These are phyloP conservation scores for Trididemnum nubilum DNA, from an alignment of 23 tunicate genomes.

Conservation along the genomic window DNA sequence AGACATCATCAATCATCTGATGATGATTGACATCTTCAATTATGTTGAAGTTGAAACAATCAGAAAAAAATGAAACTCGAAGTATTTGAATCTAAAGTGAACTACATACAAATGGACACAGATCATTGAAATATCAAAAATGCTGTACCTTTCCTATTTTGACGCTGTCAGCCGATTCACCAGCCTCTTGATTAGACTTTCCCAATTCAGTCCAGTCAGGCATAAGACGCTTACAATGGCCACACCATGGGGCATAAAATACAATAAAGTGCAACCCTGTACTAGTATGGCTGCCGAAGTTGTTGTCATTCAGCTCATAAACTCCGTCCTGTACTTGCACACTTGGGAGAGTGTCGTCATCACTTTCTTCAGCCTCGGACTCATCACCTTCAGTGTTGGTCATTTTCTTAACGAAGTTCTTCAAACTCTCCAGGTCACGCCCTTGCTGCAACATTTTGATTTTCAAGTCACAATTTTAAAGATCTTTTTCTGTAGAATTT, in stretches of 20 bases:
- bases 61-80: no score
- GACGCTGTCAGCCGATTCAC: constrained; percentile 27
- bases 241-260: constrained; percentile 97
- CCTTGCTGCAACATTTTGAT: no score
- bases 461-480: no score
- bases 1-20: no score
- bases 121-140: no score
- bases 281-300: constrained; percentile 43
- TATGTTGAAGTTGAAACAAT: no score
- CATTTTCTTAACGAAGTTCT: constrained; percentile 12
- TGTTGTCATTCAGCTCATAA: constrained; percentile 62
- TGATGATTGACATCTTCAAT: no score
- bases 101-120: no score
- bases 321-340: constrained; percentile 65
- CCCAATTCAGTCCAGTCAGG: constrained; percentile 85
- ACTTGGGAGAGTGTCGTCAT: background rate
- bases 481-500: no score
- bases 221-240: constrained; percentile 79
- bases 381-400: background rate
- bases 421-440: constrained; percentile 45
- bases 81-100: no score
- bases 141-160: constrained; percentile 77
- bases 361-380: constrained; percentile 5
- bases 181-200: constrained; percentile 29
- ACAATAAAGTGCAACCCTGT: constrained; percentile 67